Conservation (phyloP, 1,140 invertebrate genomes). For the Drosophila nikananu region DNA sequence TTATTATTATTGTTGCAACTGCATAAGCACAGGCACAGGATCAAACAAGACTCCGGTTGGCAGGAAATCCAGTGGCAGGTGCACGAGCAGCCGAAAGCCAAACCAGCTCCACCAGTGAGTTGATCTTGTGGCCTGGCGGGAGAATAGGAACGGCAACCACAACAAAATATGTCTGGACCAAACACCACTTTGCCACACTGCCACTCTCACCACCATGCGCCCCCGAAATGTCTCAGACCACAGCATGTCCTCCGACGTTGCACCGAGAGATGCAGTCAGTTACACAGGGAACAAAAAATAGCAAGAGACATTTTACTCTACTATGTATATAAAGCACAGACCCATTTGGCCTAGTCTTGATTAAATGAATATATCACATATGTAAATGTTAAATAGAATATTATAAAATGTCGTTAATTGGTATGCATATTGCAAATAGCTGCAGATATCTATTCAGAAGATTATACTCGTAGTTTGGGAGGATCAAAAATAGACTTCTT, state of each 20-base stretch:
- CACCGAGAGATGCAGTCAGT: constrained; percentile 19
- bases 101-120: constrained; percentile 44
- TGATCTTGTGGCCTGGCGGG: constrained; percentile 58
- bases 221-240: constrained; percentile 74
- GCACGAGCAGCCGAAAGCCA: constrained; percentile 53
- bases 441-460: not conserved
- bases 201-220: constrained; percentile 16
- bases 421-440: too few species aligned
- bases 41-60: constrained; percentile 44
- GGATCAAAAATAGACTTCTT: not conserved
- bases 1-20: constrained; percentile 74
- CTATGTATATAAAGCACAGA: not conserved
- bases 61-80: constrained; percentile 3
- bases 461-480: not conserved
- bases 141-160: constrained; percentile 55
- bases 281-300: constrained; percentile 1
- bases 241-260: constrained; percentile 44
- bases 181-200: constrained; percentile 57
- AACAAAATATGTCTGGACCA: constrained; percentile 79
- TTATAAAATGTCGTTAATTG: too few species aligned
- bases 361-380: too few species aligned
- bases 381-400: too few species aligned
- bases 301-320: not conserved
- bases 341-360: too few species aligned
- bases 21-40: constrained; percentile 39